phyloP scores from a whole-genome alignment of 2,888 invertebrate genomes.

The Rhagonycha lutea region DNA sequence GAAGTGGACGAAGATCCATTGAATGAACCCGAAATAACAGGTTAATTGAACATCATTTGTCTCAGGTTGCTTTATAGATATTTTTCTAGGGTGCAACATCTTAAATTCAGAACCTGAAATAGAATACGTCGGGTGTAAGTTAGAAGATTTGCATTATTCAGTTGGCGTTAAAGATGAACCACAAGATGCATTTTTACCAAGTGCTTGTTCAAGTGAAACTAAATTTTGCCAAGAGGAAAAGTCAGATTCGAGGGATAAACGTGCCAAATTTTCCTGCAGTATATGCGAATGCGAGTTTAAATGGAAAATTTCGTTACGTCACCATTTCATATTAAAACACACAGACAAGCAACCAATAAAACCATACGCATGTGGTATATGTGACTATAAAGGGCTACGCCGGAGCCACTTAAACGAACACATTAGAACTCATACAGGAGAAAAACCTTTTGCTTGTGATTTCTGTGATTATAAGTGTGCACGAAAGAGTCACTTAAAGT shows the following conservation, averaged over 20 bases:
- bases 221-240: not conserved
- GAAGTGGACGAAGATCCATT: not conserved
- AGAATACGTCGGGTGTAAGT: not conserved
- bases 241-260: not conserved
- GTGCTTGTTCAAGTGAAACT: not conserved
- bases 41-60: not conserved
- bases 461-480: not conserved
- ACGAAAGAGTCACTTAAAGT: not conserved
- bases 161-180: not conserved
- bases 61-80: not conserved
- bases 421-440: not conserved
- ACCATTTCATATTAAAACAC: not conserved
- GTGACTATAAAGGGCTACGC: not conserved
- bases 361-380: not conserved
- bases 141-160: not conserved
- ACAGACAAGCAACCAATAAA: not conserved
- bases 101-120: not conserved
- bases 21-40: not conserved
- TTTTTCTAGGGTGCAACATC: not conserved
- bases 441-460: not conserved
- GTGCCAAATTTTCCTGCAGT: not conserved
- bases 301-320: not conserved
- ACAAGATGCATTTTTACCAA: not conserved
- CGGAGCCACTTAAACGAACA: not conserved
- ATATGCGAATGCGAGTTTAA: not conserved